Base-by-base conservation (phyloP, 1,140 invertebrate genomes). In the Drosophila oshimai region DNA sequence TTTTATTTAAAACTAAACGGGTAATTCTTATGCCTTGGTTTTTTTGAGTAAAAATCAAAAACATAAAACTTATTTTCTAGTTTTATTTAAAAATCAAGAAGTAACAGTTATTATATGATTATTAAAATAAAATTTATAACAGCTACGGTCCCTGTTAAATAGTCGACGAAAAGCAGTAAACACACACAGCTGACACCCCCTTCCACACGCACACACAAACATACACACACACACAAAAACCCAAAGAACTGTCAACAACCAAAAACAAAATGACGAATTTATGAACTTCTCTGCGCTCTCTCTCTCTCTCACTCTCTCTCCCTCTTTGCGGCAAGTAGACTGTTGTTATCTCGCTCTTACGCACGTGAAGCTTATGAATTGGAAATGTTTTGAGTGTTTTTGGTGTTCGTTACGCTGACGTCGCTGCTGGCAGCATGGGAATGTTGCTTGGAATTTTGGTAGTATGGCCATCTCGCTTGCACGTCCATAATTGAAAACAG, bases 181-280 rank as follows among this genome's bases (percentile, higher is more conserved):
- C 26, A 72, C 64, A 76, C 75, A 64, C 69, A 68, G n/a, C 76
- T 10, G 9, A n/a, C 6, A 55, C 72, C 61, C 54, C 46, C n/a
- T n/a, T 31, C 79, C 61, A 42, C 24, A 7, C 34, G 12, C 0
- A 4, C 2, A 12, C 9, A 22, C 36, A 20, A 31, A 50, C 33
- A 26, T 46, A 34, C 53, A 33, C 58, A 44, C 58, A 41, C 42
- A 33, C 15, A 61, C 55, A 69, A 64, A 53, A 28, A 29, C n/a
- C 28, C 69, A 44, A 57, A 62, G 70, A 75, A 88, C 87, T 90
- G 88, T 90, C 88, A 90, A 81, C 88, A 86, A 69, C 53, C 49
- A 28, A 89, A 89, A 90, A 89, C 88, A 90, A 90, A 90, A 90
- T 89, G 88, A 89, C 79, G 88, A 90, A 90, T 90, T 90, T 88